Conservation (phyloP, 2,113 vertebrate genomes). For the Melanotaenia duboulayi region DNA sequence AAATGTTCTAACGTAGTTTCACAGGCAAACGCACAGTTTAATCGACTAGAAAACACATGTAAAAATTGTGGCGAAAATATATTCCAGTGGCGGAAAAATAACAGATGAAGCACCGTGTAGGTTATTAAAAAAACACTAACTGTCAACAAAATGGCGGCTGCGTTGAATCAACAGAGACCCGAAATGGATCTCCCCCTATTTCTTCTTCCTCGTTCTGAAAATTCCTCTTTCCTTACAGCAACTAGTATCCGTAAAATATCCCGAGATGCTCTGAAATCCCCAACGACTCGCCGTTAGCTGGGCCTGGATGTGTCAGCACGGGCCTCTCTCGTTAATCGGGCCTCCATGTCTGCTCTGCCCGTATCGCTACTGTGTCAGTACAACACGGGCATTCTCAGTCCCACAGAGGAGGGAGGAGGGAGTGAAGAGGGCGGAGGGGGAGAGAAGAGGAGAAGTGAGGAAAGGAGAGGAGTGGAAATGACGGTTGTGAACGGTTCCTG, state of each 20-base stretch:
- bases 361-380: constrained; percentile 86
- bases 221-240: constrained; percentile 54
- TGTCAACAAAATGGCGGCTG: constrained; percentile 90
- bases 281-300: constrained; percentile 77
- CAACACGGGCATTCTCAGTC: constrained; percentile 84
- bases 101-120: constrained; percentile 72
- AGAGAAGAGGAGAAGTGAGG: constrained; percentile 28
- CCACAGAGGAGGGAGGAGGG: constrained; percentile 64
- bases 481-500: constrained; percentile 62
- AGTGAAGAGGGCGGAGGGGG: constrained; percentile 33
- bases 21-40: constrained; percentile 20
- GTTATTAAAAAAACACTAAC: constrained; percentile 84
- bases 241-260: constrained; percentile 65
- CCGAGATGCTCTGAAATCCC: constrained; percentile 67
- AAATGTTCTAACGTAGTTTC: constrained; percentile 5
- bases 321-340: constrained; percentile 83
- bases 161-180: constrained; percentile 87
- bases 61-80: constrained; percentile 1
- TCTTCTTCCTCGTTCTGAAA: constrained; percentile 57
- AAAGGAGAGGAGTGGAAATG: constrained; percentile 63
- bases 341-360: constrained; percentile 87
- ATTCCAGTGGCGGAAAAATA: constrained; percentile 53
- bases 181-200: constrained; percentile 85
- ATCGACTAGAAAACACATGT: neutral
- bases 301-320: constrained; percentile 81